Percentiles rank a stretch among this genome's conserved stretches.
Evolutionary conservation across 1,140 invertebrate genomes (phyloP).

Genomic region (Lordiphosa stackelbergi): DNA sequence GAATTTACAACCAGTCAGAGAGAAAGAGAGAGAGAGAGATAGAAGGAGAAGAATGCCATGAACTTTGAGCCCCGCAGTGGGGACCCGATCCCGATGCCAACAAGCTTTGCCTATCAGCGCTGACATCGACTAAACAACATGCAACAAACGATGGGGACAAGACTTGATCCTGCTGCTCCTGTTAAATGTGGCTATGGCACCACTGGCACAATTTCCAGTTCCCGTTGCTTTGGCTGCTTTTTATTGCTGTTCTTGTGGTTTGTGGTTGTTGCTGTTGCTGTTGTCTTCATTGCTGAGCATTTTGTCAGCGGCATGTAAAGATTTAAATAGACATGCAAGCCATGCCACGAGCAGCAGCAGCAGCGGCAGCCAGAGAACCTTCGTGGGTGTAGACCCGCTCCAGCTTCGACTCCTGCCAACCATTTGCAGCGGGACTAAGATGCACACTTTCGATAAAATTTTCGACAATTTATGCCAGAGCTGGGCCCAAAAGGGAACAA

Average conservation of each 20-base stretch:
- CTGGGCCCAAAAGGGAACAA: slow-evolving; percentile 46
- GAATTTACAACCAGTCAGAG: slow-evolving; percentile 33
- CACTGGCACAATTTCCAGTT: slow-evolving; percentile 69
- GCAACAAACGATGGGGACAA: slow-evolving; percentile 42
- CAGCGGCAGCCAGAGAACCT: slow-evolving; percentile 2
- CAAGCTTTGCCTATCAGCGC: slow-evolving; percentile 55
- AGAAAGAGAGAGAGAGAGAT: slow-evolving; percentile 5
- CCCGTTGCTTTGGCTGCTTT: slow-evolving; percentile 26
- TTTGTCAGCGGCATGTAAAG: slow-evolving; percentile 70
- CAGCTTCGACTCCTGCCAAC: slow-evolving; percentile 23
- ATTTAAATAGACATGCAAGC: slow-evolving; percentile 66
- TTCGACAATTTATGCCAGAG: slow-evolving; percentile 4
- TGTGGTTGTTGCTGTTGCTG: slow-evolving; percentile 38
- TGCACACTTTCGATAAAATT: slow-evolving; percentile 72
- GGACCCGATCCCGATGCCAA: slow-evolving; percentile 40
- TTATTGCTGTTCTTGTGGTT: slow-evolving; percentile 26
- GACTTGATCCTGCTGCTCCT: slow-evolving; percentile 71
- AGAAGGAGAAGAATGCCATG: slow-evolving; percentile 43
- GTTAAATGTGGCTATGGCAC: slow-evolving; percentile 59
- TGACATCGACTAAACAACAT: slow-evolving; percentile 58
- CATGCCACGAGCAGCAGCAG: slow-evolving; percentile 14
- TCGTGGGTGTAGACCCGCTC: slow-evolving; percentile 22
- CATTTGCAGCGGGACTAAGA: slow-evolving; percentile 52
- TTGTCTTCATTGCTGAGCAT: slow-evolving; percentile 63
- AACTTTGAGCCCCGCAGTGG: slow-evolving; percentile 46